Percentiles rank a stretch among this genome's conserved stretches.
These are phyloP conservation scores for Colistium nudipinnis DNA, from an alignment of 2,113 vertebrate species.

Conservation along the genomic window DNA sequence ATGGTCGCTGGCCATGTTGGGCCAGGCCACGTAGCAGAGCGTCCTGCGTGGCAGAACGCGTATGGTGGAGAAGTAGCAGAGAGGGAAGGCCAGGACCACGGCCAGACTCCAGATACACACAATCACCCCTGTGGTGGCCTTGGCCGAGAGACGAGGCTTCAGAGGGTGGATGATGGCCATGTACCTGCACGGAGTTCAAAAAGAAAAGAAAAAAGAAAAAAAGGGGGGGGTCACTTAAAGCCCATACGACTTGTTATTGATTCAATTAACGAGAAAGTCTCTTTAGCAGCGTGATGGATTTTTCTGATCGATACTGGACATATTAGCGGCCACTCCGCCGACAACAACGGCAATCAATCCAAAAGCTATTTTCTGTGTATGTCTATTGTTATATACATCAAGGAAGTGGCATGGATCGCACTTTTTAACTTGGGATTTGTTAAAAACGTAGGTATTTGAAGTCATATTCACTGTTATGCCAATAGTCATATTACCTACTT, in stretches of 20 bases:
- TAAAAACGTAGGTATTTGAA: too few relatives aligned
- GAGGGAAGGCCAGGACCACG: slow-evolving; percentile 92
- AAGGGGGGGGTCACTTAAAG: neutral
- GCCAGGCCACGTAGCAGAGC: slow-evolving; percentile 94
- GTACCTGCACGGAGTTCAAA: slow-evolving; percentile 82
- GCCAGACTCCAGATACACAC: slow-evolving; percentile 94
- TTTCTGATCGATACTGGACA: too few relatives aligned
- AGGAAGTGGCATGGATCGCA: too few relatives aligned
- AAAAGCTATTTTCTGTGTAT: too few relatives aligned
- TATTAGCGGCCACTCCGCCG: too few relatives aligned
- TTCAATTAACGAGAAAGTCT: too few relatives aligned
- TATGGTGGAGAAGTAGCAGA: slow-evolving; percentile 93
- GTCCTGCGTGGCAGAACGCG: slow-evolving; percentile 86
- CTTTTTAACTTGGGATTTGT: too few relatives aligned
- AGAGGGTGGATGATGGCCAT: slow-evolving; percentile 98
- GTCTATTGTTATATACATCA: too few relatives aligned
- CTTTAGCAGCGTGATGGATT: too few relatives aligned
- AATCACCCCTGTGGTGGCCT: slow-evolving; percentile 91
- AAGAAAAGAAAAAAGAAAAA: slow-evolving; percentile 2
- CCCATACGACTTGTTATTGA: neutral
- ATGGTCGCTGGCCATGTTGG: slow-evolving; percentile 85
- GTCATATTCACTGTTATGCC: too few relatives aligned
- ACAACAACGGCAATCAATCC: too few relatives aligned
- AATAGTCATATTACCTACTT: too few relatives aligned
- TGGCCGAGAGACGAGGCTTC: slow-evolving; percentile 94